A percentile compares a stretch with the other conserved stretches of the same genome.
Conservation (phyloP, 2,113 vertebrate species). For the Trachemys scripta region DNA sequence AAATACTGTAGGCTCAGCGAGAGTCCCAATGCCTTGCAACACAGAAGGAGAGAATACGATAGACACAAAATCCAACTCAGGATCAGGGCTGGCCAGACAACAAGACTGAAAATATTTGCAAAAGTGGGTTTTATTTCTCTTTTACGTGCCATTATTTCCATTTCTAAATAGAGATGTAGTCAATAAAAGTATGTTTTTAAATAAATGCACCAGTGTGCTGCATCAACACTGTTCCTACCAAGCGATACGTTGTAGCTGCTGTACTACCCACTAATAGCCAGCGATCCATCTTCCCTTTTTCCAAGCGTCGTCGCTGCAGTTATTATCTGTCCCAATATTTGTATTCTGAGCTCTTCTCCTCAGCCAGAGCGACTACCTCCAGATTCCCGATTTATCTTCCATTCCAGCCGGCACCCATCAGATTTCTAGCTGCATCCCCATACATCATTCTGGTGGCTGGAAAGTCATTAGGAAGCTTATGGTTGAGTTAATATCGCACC, state of each 20-base stretch:
- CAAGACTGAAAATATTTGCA: conserved; percentile 11
- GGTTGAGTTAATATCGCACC: background rate
- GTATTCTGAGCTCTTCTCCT: conserved; percentile 55
- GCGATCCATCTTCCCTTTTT: conserved; percentile 72
- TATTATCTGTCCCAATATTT: conserved; percentile 75
- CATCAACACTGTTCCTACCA: conserved; percentile 17
- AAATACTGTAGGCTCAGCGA: background rate
- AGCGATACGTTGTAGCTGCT: conserved; percentile 67
- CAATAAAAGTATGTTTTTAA: conserved; percentile 60
- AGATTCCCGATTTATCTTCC: conserved; percentile 50
- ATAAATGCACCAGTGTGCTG: conserved; percentile 50
- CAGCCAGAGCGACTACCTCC: conserved; percentile 28
- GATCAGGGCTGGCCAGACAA: background rate
- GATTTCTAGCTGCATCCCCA: conserved; percentile 20
- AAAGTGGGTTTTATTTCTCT: conserved; percentile 4
- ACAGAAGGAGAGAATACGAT: background rate
- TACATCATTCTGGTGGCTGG: background rate
- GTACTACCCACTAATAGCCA: conserved; percentile 69
- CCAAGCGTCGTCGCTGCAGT: background rate
- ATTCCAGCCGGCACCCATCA: background rate
- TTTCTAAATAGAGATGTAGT: conserved; percentile 53
- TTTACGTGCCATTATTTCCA: background rate
- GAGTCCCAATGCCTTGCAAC: background rate
- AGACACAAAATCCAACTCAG: background rate
- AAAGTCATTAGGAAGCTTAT: background rate